Evolutionary conservation across 2,888 invertebrate species (phyloP), one percentile per base, ranked within the genome.

Genomic region (Oligia fasciuncula): DNA sequence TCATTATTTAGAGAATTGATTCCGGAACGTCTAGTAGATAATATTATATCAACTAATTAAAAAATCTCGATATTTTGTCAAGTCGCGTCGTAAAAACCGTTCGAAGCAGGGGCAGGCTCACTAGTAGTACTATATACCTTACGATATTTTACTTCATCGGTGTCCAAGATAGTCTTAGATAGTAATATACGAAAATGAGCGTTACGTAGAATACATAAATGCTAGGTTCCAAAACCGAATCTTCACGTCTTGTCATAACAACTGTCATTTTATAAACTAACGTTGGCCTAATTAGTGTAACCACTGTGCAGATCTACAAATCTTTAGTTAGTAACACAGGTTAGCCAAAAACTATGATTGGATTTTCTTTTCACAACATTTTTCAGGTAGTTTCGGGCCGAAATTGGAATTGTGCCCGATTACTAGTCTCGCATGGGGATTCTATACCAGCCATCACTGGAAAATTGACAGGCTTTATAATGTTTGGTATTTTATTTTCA

Each of bases 381-480:
- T 4, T 63, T 65, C 67, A 84, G 84, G 80, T 79, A 60, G 67
- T 51, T 79, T 29, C 19, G 9, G 46, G 29, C 29, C 1, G 29
- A 60, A 84, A 72, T 83, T 83, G 83, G 85, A 84, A 84, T 84
- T 84, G 69, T 83, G 83, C 85, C 83, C 83, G 72, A 80, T 75
- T 40, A 74, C 62, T 43, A 67, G 57, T 65, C 60, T 63, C 63
- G n/a, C 71, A n/a, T 40, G 67, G 49, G 49, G 29, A 63, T 60
- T 66, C 65, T 68, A 11, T 43, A 62, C 40, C 62, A n/a, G 57
- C 57, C 49, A 29, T 68, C 43, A 83, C 63, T 51, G 51, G 74
- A 6, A 62, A 71, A 67, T 29, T 4, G 43, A 67, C 14, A 74
- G 49, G 46, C 8, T 67, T 63, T 71, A 43, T 71, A 63, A 71